Base-by-base conservation (phyloP, 1,140 invertebrate genomes). In the Drosophila cardini region DNA sequence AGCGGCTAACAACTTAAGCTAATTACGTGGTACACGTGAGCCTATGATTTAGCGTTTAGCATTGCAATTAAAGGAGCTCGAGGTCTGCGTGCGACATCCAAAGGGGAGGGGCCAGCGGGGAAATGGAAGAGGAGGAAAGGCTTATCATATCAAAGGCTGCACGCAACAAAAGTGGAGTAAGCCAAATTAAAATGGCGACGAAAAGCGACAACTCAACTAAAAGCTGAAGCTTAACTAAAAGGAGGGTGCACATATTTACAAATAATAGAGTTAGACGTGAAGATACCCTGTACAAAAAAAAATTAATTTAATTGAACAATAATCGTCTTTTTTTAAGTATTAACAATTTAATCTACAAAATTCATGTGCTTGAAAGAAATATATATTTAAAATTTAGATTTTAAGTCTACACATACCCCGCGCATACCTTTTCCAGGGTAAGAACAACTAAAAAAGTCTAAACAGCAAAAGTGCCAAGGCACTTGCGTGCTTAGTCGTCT, bases 11-110 rank as follows among this genome's bases (percentile, higher is more conserved):
- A 86, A 89, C 86, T 86, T 87, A 83, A 87, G 79, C 84, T 86
- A 86, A 86, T 86, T 86, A 89, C 84, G 83, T 83, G 76, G 72
- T 83, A 85, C 83, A 86, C 79, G 79, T 83, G 79, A 89, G 72
- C 79, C 79, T 80, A 84, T 87, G 84, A 87, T 87, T 87, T 87
- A 87, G 73, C 84, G 76, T 89, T 87, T 87, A 87, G 79, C 80
- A 80, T 69, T 72, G 67, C 80, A 89, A 90, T 89, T 89, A 89
- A 89, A 73, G 74, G 60, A 58, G 48, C 76, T 71, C 52, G 60
- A 58, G 48, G 73, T 71, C 52, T 16, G 36, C 43, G 38, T 62
- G 71, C 34, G 10, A 60, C 4, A 11, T 55, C 32, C 11, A 36
- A 10, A 42, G 5, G 42, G 13, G 0, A 5, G 71, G 9, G 45